Conservation (phyloP, 2,113 vertebrate species). For the Cyanoramphus novaezelandiae region DNA sequence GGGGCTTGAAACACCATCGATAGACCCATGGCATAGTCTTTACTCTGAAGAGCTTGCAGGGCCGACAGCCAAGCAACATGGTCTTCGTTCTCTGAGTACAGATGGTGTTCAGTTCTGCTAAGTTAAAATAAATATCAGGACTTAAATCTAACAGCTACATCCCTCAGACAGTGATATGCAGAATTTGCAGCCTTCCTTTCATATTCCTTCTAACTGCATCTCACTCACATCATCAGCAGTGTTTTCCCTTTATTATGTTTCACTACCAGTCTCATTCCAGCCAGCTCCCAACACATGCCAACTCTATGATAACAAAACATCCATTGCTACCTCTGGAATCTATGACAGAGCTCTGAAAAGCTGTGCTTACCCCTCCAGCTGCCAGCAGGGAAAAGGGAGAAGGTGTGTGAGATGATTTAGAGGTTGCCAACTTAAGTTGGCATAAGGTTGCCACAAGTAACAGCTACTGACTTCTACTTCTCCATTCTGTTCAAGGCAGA, state of each 20-base stretch:
- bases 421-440: neutral
- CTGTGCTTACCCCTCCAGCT: neutral
- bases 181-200: neutral
- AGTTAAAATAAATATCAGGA: constrained; percentile 49
- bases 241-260: neutral
- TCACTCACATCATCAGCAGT: neutral
- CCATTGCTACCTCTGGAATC: neutral
- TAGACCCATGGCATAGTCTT: neutral
- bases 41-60: neutral
- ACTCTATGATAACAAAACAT: neutral
- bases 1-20: neutral
- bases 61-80: neutral
- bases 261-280: neutral
- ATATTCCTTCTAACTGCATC: neutral
- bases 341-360: neutral
- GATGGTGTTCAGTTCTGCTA: constrained; percentile 19
- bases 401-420: neutral
- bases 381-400: neutral
- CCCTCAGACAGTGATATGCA: constrained; percentile 30
- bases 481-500: neutral
- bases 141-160: constrained; percentile 24
- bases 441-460: neutral
- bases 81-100: constrained; percentile 12
- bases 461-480: neutral
- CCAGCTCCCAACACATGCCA: neutral